Percentiles rank a stretch among this genome's conserved stretches.
Conservation (phyloP, 2,888 invertebrate species). For the Mimas tiliae region DNA sequence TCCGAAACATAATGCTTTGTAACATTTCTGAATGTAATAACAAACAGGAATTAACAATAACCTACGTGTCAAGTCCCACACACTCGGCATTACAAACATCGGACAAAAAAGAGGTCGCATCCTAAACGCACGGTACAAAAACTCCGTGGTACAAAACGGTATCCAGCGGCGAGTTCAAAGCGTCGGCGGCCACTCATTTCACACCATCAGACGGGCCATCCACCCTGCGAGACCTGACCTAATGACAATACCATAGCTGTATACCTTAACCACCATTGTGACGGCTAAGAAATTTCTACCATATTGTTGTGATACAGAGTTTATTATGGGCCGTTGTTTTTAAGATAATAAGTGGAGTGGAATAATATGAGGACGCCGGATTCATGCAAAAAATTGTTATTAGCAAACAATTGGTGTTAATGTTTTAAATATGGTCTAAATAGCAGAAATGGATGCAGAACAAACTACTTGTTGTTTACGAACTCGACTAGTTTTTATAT, state of each 20-base stretch:
- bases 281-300: conserved; percentile 41
- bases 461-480: conserved; percentile 9
- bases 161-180: conserved; percentile 73
- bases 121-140: conserved; percentile 79
- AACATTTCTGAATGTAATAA: conserved; percentile 61
- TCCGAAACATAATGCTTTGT: conserved; percentile 19
- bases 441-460: conserved; percentile 8
- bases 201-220: conserved; percentile 71
- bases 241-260: conserved; percentile 63
- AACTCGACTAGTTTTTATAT: no score
- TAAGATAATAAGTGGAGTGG: conserved; percentile 37
- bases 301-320: conserved; percentile 40
- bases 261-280: conserved; percentile 40
- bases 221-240: conserved; percentile 70
- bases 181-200: conserved; percentile 72
- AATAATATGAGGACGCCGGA: conserved; percentile 55
- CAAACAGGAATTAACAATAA: conserved; percentile 80
- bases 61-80: conserved; percentile 83
- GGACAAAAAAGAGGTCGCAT: conserved; percentile 78
- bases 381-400: conserved; percentile 63
- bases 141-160: conserved; percentile 75
- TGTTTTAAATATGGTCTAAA: conserved; percentile 38
- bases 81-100: conserved; percentile 82
- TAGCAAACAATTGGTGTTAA: conserved; percentile 62
- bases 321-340: conserved; percentile 24